Percentiles rank a stretch among this genome's conserved stretches.
These are phyloP conservation scores for Montifringilla adamsi DNA, from an alignment of 2,113 vertebrate species.

Conservation along the genomic window DNA sequence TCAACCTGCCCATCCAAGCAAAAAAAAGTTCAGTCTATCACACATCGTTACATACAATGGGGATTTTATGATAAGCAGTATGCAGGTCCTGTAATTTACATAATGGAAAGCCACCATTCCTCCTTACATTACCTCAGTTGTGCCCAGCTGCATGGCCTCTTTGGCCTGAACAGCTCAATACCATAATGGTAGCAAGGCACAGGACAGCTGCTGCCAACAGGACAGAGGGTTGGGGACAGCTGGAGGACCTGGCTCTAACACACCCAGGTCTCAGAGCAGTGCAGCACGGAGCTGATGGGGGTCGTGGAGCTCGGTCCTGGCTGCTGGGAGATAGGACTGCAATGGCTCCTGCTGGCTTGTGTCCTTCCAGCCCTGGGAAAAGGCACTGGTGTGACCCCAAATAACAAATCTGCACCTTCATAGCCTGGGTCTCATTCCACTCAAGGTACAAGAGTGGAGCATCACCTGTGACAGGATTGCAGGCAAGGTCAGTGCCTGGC, in stretches of 20 bases:
- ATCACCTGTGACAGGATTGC: neutral
- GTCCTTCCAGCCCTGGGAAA: neutral
- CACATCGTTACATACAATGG: neutral
- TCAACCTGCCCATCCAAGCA: neutral
- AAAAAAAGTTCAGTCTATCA: neutral
- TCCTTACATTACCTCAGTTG: neutral
- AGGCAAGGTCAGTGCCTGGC: neutral
- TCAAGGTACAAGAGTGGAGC: neutral
- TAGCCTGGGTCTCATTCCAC: neutral
- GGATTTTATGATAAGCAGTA: neutral
- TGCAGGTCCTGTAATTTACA: fast-evolving
- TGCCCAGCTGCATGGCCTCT: neutral
- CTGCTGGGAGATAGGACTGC: neutral
- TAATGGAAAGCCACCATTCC: neutral
- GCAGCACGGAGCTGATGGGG: fast-evolving
- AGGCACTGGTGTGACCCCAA: neutral
- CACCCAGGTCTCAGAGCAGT: fast-evolving
- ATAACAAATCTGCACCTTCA: neutral
- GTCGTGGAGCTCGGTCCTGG: fast-evolving
- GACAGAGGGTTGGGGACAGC: neutral
- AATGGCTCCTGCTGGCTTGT: neutral
- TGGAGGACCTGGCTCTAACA: neutral
- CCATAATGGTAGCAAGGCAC: neutral
- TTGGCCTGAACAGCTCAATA: neutral
- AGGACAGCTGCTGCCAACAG: fast-evolving